phyloP scores from a whole-genome alignment of 2,797 vertebrate genomes.

The Vespertilio murinus region DNA sequence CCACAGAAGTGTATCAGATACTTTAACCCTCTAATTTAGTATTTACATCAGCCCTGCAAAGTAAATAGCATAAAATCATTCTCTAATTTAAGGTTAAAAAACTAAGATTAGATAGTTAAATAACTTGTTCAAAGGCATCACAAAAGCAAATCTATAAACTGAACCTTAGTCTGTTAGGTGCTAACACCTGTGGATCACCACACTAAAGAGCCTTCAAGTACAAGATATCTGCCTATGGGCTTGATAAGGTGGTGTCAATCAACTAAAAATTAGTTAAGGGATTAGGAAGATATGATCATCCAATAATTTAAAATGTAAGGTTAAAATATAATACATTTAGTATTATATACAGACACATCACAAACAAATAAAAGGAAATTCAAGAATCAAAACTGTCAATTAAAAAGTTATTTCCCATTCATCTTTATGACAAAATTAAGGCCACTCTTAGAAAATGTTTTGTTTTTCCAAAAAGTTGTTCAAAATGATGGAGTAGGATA shows the following conservation, averaged over 20 bases:
- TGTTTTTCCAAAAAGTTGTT: conserved; percentile 39
- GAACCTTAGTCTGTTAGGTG: background rate
- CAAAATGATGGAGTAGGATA: conserved; percentile 30
- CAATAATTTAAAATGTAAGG: conserved; percentile 5
- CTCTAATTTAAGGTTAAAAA: conserved; percentile 30
- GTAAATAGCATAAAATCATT: background rate
- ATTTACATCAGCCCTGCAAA: background rate
- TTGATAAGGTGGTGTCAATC: background rate
- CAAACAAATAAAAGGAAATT: background rate
- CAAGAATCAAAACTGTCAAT: background rate
- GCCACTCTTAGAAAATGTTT: background rate
- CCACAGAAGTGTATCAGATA: background rate
- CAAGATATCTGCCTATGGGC: background rate
- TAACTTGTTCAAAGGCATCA: background rate
- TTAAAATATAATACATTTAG: background rate
- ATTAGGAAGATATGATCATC: conserved; percentile 4
- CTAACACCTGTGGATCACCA: conserved; percentile 13
- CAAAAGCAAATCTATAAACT: background rate
- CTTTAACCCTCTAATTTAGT: background rate
- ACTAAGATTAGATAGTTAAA: background rate
- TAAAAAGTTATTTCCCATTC: background rate
- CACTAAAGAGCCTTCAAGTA: background rate
- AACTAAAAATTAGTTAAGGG: conserved; percentile 35
- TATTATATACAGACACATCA: background rate
- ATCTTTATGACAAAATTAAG: background rate